Evolutionary conservation across 2,113 vertebrate species (phyloP), one percentile per base, ranked within the genome.

Genomic region (Forbesichthys papilliferus): DNA sequence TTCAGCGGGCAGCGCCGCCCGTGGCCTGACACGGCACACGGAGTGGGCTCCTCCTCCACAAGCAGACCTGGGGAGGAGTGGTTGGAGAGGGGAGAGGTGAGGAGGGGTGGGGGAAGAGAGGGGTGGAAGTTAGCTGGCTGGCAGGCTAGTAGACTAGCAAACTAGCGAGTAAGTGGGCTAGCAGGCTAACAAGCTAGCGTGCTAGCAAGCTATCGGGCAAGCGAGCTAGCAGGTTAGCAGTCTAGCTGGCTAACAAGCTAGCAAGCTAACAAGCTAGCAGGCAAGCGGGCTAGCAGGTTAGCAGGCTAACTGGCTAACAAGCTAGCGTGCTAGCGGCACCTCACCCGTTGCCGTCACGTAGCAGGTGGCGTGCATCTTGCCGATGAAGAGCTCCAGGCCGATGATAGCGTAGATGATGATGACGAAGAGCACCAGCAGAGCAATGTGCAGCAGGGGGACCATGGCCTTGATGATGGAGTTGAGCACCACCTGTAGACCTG

Each of bases 21-120:
- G 2, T 98, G 95, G 84, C 95, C 97, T 81, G 98, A 97, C 86
- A 96, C 91, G 5, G 96, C 94, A 86, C 98, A 99, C 1, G 98
- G 98, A 10, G 94, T 93, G 70, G 96, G 89, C 78, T 99, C 98
- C 20, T 99, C 97, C 85, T 99, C 98, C 47, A 93, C 93, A 42
- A 97, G 87, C 1, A 92, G 86, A 83, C 96, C 96, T 99, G 90
- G 1, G 33, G 34, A 33, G n/a, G 10, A 64, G 13, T 3, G 47
- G 36, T 33, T 34, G 46, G 48, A 18, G 18, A 7, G 42, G 20
- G 11, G 27, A 9, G 16, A 27, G 33, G 9, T 1, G 27, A 5
- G 16, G 27, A 7, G 9, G 49, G 49, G 5, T 52, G 9, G 49
- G 13, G 13, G 12, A 3, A 20, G n/a, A 11, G 9, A 5, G 3